Evolutionary conservation across 2,797 vertebrate species (phyloP), one percentile per base, ranked within the genome.

Genomic region (Naso thynnoides): DNA sequence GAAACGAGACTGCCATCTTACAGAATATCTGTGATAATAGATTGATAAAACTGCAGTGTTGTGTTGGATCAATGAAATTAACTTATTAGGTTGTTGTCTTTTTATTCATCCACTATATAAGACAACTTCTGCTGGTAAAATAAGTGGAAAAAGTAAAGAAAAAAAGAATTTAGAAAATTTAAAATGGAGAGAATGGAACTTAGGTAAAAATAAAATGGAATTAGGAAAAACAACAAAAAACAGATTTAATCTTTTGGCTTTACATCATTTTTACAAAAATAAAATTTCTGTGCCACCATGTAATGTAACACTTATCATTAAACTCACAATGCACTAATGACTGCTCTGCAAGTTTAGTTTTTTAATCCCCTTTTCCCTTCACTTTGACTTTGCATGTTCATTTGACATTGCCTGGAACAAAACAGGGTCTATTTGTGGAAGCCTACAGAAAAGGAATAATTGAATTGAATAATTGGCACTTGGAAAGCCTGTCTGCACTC

Each of bases 391-490:
- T 56, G 62, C 27, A 8, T 31, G 29, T 44, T 61, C 15, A 14
- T 79, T 73, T 74, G 41, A 74, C 70, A 64, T 65, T 65, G 61
- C 67, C 66, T 56, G 44, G 29, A 65, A 69, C 49, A 42, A 48
- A 69, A 68, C 26, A 15, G 24, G 57, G 52, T 27, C 53, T 48
- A 21, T 66, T 47, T 66, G 45, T 58, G 44, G 56, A 42, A 42
- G 38, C 64, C 50, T n/a, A 62, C 45, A 70, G 66, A 54, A 61
- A 31, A 48, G 10, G 54, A 61, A 42, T 72, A 68, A 72, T 68
- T 72, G 49, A 72, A 83, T 65, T 68, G 63, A 53, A 64, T 76
- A 44, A 79, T 72, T 82, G 71, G 58, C 62, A 63, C 19, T 41
- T 62, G 31, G 55, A 70, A 57, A 64, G 55, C 41, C 61, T 38